These are phyloP conservation scores for Drosophila aff. DNA, from an alignment of 1,140 invertebrate genomes.

Conservation along the genomic window DNA sequence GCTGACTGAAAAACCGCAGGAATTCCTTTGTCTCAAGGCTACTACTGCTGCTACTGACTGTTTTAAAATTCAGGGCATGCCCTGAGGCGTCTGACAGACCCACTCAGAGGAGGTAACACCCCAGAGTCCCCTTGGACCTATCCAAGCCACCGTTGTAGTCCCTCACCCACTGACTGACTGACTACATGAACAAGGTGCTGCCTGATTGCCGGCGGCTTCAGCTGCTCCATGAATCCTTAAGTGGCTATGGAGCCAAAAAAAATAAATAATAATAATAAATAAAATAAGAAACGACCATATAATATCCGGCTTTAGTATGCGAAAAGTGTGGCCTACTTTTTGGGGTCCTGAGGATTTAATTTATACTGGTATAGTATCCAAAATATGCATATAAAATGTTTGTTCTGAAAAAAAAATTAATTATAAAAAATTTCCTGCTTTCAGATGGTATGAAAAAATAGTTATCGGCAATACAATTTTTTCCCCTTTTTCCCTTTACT, in stretches of 20 bases:
- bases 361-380: not conserved
- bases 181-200: conserved; percentile 61
- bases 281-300: not conserved
- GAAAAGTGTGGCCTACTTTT: not conserved
- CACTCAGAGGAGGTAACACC: conserved; percentile 21
- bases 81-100: conserved; percentile 38
- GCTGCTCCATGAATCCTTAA: conserved; percentile 69
- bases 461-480: not conserved
- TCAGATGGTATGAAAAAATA: not conserved
- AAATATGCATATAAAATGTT: not conserved
- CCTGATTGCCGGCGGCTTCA: conserved; percentile 44
- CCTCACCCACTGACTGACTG: conserved; percentile 39
- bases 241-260: conserved; percentile 39
- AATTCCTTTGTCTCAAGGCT: conserved; percentile 40
- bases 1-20: conserved; percentile 8
- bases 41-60: conserved; percentile 15
- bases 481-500: not conserved
- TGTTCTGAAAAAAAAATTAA: not conserved
- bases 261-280: not conserved
- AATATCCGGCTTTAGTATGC: not conserved
- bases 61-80: conserved; percentile 70
- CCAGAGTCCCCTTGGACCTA: not conserved
- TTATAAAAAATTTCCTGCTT: not conserved
- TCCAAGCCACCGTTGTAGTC: not conserved
- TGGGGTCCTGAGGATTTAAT: too few relatives aligned